Base-by-base conservation (phyloP, 1,140 invertebrate genomes). In the Panagrolaimus sp. region DNA sequence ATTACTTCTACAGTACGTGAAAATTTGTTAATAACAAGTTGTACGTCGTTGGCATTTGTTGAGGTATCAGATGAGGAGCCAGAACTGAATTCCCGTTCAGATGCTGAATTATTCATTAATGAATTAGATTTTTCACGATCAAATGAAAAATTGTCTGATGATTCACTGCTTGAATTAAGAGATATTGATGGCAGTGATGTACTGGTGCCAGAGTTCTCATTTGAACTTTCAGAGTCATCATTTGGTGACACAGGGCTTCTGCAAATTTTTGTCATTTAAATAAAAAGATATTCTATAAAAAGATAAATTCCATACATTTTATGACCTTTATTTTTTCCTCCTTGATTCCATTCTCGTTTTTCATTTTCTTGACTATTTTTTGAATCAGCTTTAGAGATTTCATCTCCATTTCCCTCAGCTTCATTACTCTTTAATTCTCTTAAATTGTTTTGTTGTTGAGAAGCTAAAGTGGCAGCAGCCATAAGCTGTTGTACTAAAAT, bases 401-500 rank as follows among this genome's bases (percentile, higher is more conserved):
- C 31, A 38, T 38, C 31, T 38, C 31, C 31, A 38, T 38, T 38
- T 7, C 31, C 31, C 7, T 38, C 31, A 38, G 31, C 31, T 38
- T 38, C 31, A 38, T 38, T 38, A 38, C 7, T 38, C 31, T 38
- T 38, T 38, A 38, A 38, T 7, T 38, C 31, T 38, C 31, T 48
- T n/a, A 48, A 48, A 48, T 48, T 48, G 20, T 23, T 14, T 42
- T 66, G 65, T 14, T 66, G 65, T 23, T 66, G 65, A 20, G 46
- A 23, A 25, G 46, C 47, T 46, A 67, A 20, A 65, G 31, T 38
- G 31, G 69, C 46, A 1, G 74, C 63, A 13, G 72, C 72, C 65
- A 77, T 73, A 72, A 78, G 75, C 16, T 77, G 74, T 51, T 77
- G 75, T 63, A 78, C 65, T 13, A 78, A 43, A 46, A 77, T 66